These are phyloP conservation scores for Eulacestoma nigropectus DNA, from an alignment of 2,113 vertebrate species.

Conservation along the genomic window DNA sequence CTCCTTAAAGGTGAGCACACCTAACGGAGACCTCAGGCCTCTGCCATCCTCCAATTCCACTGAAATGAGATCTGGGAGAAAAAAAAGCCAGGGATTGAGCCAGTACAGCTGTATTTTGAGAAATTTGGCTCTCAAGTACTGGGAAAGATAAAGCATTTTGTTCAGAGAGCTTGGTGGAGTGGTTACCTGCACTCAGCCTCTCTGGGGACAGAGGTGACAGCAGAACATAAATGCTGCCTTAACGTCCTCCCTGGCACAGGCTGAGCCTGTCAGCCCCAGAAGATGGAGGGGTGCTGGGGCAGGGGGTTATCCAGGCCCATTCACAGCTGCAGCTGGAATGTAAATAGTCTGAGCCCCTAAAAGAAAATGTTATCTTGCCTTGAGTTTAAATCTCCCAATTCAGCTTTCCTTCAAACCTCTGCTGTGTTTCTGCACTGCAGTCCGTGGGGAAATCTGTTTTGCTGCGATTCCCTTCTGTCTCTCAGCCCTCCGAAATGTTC, in stretches of 20 bases:
- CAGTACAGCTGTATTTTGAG: not conserved
- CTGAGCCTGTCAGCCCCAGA: not conserved
- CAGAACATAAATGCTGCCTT: accelerated
- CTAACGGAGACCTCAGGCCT: not conserved
- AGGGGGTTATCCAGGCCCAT: not conserved
- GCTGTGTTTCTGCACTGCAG: not conserved
- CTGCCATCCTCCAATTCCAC: not conserved
- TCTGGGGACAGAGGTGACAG: not conserved
- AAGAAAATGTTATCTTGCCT: not conserved
- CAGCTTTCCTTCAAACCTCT: not conserved
- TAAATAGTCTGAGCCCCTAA: not conserved
- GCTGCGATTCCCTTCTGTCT: not conserved
- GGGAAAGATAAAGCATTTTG: not conserved
- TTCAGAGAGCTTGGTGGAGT: not conserved
- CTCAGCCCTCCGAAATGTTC: not conserved
- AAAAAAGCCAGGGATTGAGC: not conserved
- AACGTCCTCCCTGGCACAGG: not conserved
- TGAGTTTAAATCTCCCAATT: not conserved
- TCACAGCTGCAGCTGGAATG: not conserved
- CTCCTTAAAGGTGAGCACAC: not conserved
- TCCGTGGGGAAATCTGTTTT: not conserved
- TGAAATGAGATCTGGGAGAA: not conserved
- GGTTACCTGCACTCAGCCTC: not conserved
- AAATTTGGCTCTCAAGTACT: not conserved
- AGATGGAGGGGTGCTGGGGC: not conserved